phyloP scores from a whole-genome alignment of 37 sponge, comb jelly and placozoan species.

The Agelas oroides region DNA sequence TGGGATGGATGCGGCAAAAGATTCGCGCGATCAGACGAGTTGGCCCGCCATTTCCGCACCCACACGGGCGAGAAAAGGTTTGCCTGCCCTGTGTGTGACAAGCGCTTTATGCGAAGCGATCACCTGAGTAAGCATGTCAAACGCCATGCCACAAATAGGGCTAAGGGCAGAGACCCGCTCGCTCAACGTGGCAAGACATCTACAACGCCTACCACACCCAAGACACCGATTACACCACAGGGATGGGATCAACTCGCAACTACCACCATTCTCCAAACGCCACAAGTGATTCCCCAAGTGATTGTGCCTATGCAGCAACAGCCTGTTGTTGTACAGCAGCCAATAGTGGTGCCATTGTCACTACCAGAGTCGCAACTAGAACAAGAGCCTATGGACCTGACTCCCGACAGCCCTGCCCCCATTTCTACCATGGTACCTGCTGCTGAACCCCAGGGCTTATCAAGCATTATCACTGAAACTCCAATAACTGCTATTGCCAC shows the following conservation, averaged over 20 bases:
- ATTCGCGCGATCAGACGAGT: slow-evolving; percentile 99
- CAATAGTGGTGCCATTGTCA: too few species aligned
- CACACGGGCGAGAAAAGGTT: slow-evolving; percentile 99
- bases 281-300: not conserved
- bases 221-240: slow-evolving; percentile 17
- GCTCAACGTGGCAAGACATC: slow-evolving; percentile 8
- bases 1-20: slow-evolving; percentile 95
- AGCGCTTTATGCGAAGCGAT: slow-evolving; percentile 98
- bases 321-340: too few species aligned
- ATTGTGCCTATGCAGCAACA: not conserved
- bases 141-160: slow-evolving; percentile 83
- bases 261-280: not conserved
- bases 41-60: slow-evolving; percentile 96
- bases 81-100: slow-evolving; percentile 96
- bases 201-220: slow-evolving; percentile 12
- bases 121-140: slow-evolving; percentile 97
- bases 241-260: slow-evolving; percentile 3
- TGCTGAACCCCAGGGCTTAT: not conserved
- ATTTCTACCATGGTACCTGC: not conserved
- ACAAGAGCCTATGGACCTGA: not conserved
- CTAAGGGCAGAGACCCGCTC: slow-evolving; percentile 62
- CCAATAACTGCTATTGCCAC: not conserved
- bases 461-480: not conserved
- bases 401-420: not conserved
- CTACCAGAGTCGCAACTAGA: too few species aligned